Conservation (phyloP, 2,113 vertebrate genomes). For the Equus przewalskii region DNA sequence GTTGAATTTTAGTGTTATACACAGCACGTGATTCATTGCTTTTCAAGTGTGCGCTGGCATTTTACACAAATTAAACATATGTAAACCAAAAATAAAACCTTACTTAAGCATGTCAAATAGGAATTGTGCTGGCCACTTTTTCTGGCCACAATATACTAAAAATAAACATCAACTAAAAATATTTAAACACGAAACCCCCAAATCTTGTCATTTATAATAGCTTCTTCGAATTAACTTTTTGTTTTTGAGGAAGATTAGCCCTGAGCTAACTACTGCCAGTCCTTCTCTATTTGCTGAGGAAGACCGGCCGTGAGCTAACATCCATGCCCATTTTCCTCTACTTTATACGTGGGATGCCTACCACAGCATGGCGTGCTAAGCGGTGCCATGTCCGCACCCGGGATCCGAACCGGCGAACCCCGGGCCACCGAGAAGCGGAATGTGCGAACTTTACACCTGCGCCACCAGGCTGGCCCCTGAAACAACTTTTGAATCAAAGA, state of each 20-base stretch:
- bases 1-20: neutral
- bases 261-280: no score
- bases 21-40: neutral
- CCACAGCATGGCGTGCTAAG: no score
- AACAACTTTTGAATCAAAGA: neutral
- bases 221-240: neutral
- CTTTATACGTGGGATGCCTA: no score
- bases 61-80: neutral
- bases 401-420: no score
- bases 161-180: slow-evolving; percentile 13
- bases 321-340: no score
- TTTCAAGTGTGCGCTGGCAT: neutral
- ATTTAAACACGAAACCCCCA: neutral
- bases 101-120: neutral
- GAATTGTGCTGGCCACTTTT: neutral
- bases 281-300: no score
- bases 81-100: neutral
- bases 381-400: no score
- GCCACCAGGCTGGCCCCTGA: no score
- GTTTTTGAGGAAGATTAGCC: no score
- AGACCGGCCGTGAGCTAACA: no score
- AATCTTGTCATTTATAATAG: neutral
- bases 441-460: no score
- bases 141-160: neutral
- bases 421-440: no score